Percentiles rank a stretch among this genome's conserved stretches.
phyloP scores from a whole-genome alignment of 2,888 invertebrate species.

The Tenthredo scrophulariae region DNA sequence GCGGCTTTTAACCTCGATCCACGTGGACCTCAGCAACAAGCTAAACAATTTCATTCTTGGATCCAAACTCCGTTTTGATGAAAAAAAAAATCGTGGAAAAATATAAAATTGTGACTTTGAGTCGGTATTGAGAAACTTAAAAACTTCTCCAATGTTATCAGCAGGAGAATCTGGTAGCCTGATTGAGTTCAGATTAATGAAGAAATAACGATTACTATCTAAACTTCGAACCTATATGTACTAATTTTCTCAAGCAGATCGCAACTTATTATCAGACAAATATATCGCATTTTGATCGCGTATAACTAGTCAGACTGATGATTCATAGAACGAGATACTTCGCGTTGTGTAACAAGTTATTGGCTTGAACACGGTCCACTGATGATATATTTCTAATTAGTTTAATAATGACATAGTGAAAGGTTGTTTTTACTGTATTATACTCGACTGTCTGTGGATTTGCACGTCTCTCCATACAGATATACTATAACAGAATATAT shows the following conservation, averaged over 20 bases:
- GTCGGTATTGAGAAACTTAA: not conserved
- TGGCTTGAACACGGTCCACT: not conserved
- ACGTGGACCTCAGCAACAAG: constrained; percentile 16
- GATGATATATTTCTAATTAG: constrained; percentile 27
- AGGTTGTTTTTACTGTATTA: not conserved
- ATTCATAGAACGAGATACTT: constrained; percentile 11
- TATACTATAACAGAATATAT: not conserved
- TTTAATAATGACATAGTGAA: constrained; percentile 20
- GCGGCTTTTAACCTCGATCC: constrained; percentile 25
- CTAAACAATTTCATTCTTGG: not conserved
- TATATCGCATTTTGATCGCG: not conserved
- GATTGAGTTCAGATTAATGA: not conserved
- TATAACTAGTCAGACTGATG: not conserved
- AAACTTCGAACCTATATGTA: not conserved
- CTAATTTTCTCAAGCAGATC: not conserved
- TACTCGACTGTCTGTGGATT: not conserved
- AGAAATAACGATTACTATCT: not conserved
- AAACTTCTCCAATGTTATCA: not conserved
- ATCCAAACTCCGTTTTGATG: constrained; percentile 1
- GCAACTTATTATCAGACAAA: not conserved
- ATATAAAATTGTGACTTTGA: not conserved
- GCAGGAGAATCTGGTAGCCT: not conserved
- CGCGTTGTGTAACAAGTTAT: constrained; percentile 2
- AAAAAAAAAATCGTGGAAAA: not conserved
- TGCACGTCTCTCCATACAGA: not conserved